Base-by-base conservation (phyloP, 2,797 vertebrate species). In the Acrossocheilus wenchowensis region DNA sequence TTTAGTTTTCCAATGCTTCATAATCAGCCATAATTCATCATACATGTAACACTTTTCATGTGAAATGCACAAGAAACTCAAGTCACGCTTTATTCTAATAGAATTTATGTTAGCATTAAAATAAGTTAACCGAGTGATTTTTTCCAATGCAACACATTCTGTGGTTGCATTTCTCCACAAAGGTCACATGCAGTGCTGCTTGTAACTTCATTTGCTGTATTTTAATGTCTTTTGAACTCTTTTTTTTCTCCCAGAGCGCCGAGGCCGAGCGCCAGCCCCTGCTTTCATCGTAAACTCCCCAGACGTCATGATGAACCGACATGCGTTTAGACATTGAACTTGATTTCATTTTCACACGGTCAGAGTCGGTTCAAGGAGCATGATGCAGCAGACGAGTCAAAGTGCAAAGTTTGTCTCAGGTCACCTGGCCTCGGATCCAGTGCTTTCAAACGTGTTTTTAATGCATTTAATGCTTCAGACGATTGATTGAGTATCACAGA, bases 181-280 rank as follows among this genome's bases (percentile, higher is more conserved):
- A 48, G n/a, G 1, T 39, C 6, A 2, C 71, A 26, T 17, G 14
- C n/a, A 48, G 14, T 19, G 23, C 48, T 77, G 30, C 26, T 9
- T 19, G 45, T 2, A 19, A 19, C 12, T n/a, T 7, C 0, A 6
- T 11, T 75, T 34, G 15, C 19, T n/a, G 21, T 14, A 6, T 36
- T 12, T 23, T 21, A 52, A 77, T 52, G 45, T 7, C 15, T 41
- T 36, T 57, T 8, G 1, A 54, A 54, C 52, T 8, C 50, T 72
- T 19, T 41, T 66, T 52, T 73, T 5, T 48, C 68, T 54, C 87
- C 41, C 93, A 96, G 95, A 92, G 94, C 88, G 82, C 94, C 19
- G 4, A 84, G 83, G 93, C 91, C 1, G 96, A 96, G 69, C 93
- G 92, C 4, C 82, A 95, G 89, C 94, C 95, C 1, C 92, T 96